Base-by-base conservation (phyloP, 1,140 invertebrate species). In the Melanaphis sacchari region DNA sequence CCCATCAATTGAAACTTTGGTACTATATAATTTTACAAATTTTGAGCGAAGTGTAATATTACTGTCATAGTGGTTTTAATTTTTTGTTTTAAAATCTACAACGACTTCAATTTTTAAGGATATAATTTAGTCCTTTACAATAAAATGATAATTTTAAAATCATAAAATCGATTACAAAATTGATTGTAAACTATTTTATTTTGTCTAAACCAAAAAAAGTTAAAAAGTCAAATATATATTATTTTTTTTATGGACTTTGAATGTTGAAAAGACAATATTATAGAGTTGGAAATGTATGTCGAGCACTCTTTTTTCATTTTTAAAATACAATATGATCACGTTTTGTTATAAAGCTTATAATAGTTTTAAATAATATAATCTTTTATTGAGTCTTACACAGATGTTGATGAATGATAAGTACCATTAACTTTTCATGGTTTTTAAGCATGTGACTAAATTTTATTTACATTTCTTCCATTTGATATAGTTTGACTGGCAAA, bases 401-500 rank as follows among this genome's bases (percentile, higher is more conserved):
- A 66, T n/a, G 3, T 66, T 31, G 4, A 15, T n/a, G 4, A 18
- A 66, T n/a, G 59, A n/a, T 11, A 0, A 66, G 8, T 59, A 26
- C 26, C 26, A 49, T 49, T 26, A 26, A 7, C 6, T 66, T 66
- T 18, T 15, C 2, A 11, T 15, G 11, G 3, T 66, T 21, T 36
- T 76, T n/a, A n/a, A 18, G 5, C 31, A 2, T 6, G 0, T 76
- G 59, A n/a, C 59, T 76, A n/a, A 36, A 76, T n/a, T 15, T 18
- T 7, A 36, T 36, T 81, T 38, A 2, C 22, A 38, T 82, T 38
- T 38, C 21, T 22, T 84, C 3, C 24, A 24, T 41, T 11, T 40
- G 3, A 43, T 46, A 82, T 85, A 94, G 94, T 91, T 94, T 26
- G 94, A 94, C 59, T 94, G 94, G 94, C 38, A 41, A 18, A 94